A percentile compares a stretch with the other conserved stretches of the same genome.
Conservation (phyloP, 2,888 invertebrate species). For the Netelia melanura region DNA sequence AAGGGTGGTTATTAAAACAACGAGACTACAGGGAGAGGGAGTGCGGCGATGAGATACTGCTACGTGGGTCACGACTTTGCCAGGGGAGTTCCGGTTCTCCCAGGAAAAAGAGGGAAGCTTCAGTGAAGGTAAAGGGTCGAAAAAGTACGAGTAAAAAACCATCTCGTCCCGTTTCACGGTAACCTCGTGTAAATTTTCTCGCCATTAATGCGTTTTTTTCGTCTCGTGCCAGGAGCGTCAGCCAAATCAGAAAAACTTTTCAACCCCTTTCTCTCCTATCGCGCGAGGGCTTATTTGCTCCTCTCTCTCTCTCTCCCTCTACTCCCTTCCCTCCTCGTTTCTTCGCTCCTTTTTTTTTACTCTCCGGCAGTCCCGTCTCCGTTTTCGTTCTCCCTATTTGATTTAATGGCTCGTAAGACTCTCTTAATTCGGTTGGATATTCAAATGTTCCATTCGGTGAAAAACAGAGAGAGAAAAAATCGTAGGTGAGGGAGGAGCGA, state of each 20-base stretch:
- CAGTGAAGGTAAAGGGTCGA: conserved; percentile 5
- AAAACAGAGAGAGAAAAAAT: conserved; percentile 34
- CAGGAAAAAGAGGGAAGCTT: background rate
- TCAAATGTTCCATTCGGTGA: conserved; percentile 71
- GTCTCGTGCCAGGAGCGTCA: conserved; percentile 36
- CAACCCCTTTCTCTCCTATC: conserved; percentile 64
- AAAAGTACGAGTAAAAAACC: conserved; percentile 30
- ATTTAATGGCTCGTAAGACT: conserved; percentile 76
- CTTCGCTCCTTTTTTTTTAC: conserved; percentile 16
- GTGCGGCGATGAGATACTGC: conserved; percentile 46
- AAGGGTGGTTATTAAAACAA: conserved; percentile 53
- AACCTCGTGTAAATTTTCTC: conserved; percentile 70
- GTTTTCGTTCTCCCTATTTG: conserved; percentile 51
- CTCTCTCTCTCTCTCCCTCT: conserved; percentile 34
- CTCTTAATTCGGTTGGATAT: conserved; percentile 77
- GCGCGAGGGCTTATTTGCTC: conserved; percentile 50
- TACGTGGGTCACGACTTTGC: conserved; percentile 33
- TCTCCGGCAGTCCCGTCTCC: conserved; percentile 1
- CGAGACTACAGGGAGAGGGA: conserved; percentile 14
- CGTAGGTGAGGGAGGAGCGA: background rate
- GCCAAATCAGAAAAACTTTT: conserved; percentile 72
- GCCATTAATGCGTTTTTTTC: conserved; percentile 64
- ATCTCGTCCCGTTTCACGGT: conserved; percentile 20
- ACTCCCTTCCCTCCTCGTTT: conserved; percentile 10
- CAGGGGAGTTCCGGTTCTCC: conserved; percentile 38